Evolutionary conservation across 2,888 invertebrate genomes (phyloP).

Genomic region (Eudasyphora cyanicolor): DNA sequence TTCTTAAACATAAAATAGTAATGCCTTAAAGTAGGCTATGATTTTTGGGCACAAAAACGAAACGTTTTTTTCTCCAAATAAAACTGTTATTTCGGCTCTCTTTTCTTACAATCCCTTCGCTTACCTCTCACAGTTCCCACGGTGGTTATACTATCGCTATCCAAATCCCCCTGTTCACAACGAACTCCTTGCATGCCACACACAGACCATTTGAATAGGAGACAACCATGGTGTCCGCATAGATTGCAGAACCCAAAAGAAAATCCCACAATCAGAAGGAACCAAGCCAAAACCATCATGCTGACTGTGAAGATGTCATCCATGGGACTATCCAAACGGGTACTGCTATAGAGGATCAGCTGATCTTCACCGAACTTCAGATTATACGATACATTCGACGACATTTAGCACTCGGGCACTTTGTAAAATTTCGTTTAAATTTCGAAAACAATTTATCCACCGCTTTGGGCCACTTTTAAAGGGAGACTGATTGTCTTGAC

Average conservation of each 20-base stretch:
- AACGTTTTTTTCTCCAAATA: background rate
- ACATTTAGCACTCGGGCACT: background rate
- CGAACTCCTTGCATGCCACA: conserved; percentile 57
- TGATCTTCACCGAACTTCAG: conserved; percentile 33
- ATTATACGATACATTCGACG: conserved; percentile 23
- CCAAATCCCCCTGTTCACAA: conserved; percentile 41
- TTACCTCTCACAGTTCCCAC: conserved; percentile 49
- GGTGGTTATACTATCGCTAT: conserved; percentile 43
- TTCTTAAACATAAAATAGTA: background rate
- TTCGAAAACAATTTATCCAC: background rate
- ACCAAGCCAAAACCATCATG: conserved; percentile 77
- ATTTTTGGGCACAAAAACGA: background rate
- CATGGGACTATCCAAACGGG: conserved; percentile 27
- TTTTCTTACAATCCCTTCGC: conserved; percentile 18
- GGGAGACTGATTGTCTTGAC: conserved; percentile 43
- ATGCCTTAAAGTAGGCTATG: conserved; percentile 29
- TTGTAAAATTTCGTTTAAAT: background rate
- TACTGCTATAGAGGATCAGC: background rate
- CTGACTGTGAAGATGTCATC: conserved; percentile 45
- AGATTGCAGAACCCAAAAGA: conserved; percentile 77
- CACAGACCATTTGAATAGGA: conserved; percentile 45
- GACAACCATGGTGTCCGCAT: conserved; percentile 70
- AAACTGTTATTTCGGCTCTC: background rate
- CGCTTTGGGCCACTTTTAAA: conserved; percentile 14
- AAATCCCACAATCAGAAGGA: conserved; percentile 75